Evolutionary conservation across 1,140 invertebrate genomes (phyloP), one percentile per base, ranked within the genome.

Genomic region (Cydia pomonella): DNA sequence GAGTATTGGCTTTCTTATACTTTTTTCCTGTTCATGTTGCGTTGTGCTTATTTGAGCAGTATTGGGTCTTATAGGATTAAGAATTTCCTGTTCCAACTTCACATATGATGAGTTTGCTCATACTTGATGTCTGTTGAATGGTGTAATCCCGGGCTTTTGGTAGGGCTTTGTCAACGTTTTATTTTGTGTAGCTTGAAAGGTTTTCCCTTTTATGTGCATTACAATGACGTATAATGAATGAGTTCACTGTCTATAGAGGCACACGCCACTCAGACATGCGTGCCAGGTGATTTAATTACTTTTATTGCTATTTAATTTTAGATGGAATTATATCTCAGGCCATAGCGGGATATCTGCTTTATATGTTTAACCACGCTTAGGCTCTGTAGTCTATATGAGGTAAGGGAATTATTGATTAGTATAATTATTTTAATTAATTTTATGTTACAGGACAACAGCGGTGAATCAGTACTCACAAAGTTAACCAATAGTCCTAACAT

Each of bases 141-240:
- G 9, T 23, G 53, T 59, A 23, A 59, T 6, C 21, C 18, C 23
- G 50, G 50, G 50, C 50, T 59, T 59, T 59, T n/a, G 21, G n/a
- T 18, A 59, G 21, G 6, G 53, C 53, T 59, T 59, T 59, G 53
- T 59, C 53, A 59, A 59, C 53, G 53, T 59, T 59, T 23, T 23
- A 59, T 23, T 21, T 59, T 12, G 53, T 23, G 18, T 59, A 59
- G 53, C 53, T 10, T 23, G 53, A 59, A 59, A 59, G 53, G 53
- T 23, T 21, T 23, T 21, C 50, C 6, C 53, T 59, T 23, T 23
- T 59, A 23, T 59, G 9, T 21, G 53, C 9, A 59, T 23, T 59
- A 59, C 53, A 59, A 59, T 59, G 53, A 59, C 18, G 21, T 21
- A 59, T 59, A 59, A 50, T 50, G 47, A 50, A 18, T n/a, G n/a